These are phyloP conservation scores for Boulengeromyrus knoepffleri DNA, from an alignment of 2,113 vertebrate species.

Conservation along the genomic window DNA sequence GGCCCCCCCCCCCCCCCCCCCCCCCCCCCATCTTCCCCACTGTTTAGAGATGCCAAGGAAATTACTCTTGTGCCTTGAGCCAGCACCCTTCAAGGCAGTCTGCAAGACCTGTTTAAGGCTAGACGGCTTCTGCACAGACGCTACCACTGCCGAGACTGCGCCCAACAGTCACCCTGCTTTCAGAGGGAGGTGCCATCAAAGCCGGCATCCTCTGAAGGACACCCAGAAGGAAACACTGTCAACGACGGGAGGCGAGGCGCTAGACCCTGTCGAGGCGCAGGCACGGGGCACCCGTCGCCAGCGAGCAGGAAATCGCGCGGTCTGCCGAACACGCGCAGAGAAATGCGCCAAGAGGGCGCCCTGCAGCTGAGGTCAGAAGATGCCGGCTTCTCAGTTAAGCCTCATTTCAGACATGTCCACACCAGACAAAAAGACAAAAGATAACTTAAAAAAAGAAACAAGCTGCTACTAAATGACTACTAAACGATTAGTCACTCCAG, in stretches of 20 bases:
- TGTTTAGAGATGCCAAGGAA: background rate
- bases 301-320: constrained; percentile 31
- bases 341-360: constrained; percentile 28
- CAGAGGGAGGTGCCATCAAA: constrained; percentile 20
- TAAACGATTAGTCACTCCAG: background rate
- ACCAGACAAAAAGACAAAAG: background rate
- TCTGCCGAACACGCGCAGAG: constrained; percentile 34
- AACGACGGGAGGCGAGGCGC: constrained; percentile 30
- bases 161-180: constrained; percentile 32
- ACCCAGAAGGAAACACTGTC: constrained; percentile 30
- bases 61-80: background rate
- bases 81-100: background rate
- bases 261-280: constrained; percentile 45
- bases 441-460: background rate
- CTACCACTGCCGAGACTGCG: background rate
- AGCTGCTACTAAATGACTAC: background rate
- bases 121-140: background rate
- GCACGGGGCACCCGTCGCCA: constrained; percentile 40
- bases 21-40: background rate
- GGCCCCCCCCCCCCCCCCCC: no score
- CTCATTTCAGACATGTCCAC: background rate
- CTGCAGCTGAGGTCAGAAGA: constrained; percentile 25
- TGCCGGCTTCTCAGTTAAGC: background rate
- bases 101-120: background rate
- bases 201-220: constrained; percentile 32